phyloP scores from a whole-genome alignment of 2,113 vertebrate species.

The Poeciliopsis turrubarensis region DNA sequence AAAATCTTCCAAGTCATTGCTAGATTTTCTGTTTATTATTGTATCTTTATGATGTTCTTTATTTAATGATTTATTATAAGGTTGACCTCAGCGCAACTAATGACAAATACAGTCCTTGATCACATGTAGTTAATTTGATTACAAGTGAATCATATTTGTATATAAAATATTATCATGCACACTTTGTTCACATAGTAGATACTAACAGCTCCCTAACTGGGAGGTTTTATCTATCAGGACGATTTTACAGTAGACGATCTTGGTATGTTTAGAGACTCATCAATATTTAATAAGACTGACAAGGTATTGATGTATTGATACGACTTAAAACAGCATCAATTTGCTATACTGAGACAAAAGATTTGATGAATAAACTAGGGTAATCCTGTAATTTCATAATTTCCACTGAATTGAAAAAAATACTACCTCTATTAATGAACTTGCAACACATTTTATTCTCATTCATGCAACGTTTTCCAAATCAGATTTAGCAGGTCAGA shows the following conservation, averaged over 20 bases:
- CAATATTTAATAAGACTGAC: not conserved
- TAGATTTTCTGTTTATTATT: too few species aligned
- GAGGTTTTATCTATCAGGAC: not conserved
- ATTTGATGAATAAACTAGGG: not conserved
- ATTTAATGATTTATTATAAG: too few species aligned
- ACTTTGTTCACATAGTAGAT: not conserved
- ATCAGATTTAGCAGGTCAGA: not conserved
- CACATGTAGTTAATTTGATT: not conserved
- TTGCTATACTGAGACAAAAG: not conserved
- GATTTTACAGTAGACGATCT: not conserved
- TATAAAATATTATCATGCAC: not conserved
- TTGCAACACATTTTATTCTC: not conserved
- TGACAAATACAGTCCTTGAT: not conserved
- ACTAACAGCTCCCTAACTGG: not conserved
- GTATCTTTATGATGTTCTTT: too few species aligned
- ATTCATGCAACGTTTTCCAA: not conserved
- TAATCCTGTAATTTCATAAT: not conserved
- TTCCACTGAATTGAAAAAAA: not conserved
- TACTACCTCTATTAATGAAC: not conserved
- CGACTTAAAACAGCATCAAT: not conserved
- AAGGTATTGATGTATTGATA: not conserved
- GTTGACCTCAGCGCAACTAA: not conserved
- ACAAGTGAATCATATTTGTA: not conserved
- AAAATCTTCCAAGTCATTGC: too few species aligned
- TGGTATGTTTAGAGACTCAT: not conserved